These are phyloP conservation scores for Podabrus alpinus DNA, from an alignment of 2,888 invertebrate genomes.

Conservation along the genomic window DNA sequence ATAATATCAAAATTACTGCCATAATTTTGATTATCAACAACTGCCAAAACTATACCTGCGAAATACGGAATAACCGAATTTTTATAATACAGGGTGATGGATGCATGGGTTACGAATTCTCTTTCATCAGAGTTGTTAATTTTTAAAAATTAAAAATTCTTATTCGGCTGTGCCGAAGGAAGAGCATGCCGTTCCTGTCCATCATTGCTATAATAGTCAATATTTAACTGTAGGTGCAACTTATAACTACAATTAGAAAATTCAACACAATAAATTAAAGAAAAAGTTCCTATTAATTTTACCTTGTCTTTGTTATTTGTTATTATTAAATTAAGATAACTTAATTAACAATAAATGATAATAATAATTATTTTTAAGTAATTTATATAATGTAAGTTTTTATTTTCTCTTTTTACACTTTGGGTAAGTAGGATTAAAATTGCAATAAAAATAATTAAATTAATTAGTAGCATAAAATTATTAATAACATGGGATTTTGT, in stretches of 20 bases:
- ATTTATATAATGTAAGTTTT: background rate
- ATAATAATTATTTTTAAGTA: background rate
- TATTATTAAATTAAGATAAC: background rate
- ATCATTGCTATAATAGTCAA: background rate
- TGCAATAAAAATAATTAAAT: slow-evolving; percentile 5
- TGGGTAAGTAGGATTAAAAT: background rate
- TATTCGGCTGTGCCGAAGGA: background rate
- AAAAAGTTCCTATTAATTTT: slow-evolving; percentile 26
- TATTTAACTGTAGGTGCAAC: background rate
- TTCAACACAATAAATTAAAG: background rate
- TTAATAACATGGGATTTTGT: slow-evolving; percentile 18
- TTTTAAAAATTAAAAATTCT: too few relatives aligned
- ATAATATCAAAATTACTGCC: background rate
- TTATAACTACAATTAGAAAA: background rate
- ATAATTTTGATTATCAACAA: background rate
- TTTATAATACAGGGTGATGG: background rate
- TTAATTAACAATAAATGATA: background rate
- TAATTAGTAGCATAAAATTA: slow-evolving; percentile 21
- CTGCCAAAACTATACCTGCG: background rate
- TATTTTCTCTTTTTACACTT: background rate
- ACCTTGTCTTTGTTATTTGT: background rate
- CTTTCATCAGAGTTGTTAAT: background rate
- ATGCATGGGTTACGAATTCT: background rate
- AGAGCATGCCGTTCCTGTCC: background rate
- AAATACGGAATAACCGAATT: background rate